A percentile compares a stretch with the other conserved stretches of the same genome.
phyloP scores from a whole-genome alignment of 2,888 invertebrate species.

The Drosophila melanocephala region DNA sequence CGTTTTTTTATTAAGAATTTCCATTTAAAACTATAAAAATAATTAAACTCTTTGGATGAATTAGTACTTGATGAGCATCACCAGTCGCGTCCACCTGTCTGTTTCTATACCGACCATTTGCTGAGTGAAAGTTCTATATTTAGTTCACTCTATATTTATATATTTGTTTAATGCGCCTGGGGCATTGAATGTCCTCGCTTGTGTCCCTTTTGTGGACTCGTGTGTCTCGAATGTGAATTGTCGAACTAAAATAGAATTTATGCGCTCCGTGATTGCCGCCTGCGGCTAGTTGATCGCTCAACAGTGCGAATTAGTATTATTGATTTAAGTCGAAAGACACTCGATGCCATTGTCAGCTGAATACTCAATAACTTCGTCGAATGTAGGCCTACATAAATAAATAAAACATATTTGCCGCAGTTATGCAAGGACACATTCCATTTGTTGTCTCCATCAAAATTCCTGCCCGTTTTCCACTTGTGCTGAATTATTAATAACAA shows the following conservation, averaged over 20 bases:
- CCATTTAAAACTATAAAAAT: background rate
- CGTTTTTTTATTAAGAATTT: background rate
- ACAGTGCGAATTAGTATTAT: conserved; percentile 37
- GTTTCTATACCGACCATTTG: background rate
- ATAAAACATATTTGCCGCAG: background rate
- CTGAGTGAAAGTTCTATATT: background rate
- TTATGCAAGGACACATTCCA: conserved; percentile 4
- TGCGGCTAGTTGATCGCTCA: conserved; percentile 19
- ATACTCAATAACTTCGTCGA: background rate
- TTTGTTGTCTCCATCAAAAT: conserved; percentile 24
- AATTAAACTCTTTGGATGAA: too few relatives aligned
- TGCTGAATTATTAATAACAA: conserved; percentile 47
- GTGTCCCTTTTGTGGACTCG: conserved; percentile 3
- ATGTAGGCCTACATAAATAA: background rate
- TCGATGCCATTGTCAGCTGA: background rate
- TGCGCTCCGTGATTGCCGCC: conserved; percentile 16
- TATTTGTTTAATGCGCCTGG: conserved; percentile 8
- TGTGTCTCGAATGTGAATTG: conserved; percentile 15
- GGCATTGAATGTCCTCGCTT: conserved; percentile 3
- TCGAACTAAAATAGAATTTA: conserved; percentile 5
- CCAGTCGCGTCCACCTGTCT: background rate
- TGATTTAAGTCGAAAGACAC: conserved; percentile 34
- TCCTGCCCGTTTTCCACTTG: conserved; percentile 22
- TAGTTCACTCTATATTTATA: background rate
- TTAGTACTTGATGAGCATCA: background rate